Base-by-base conservation (phyloP, 2,888 invertebrate species). In the Luperina testacea region DNA sequence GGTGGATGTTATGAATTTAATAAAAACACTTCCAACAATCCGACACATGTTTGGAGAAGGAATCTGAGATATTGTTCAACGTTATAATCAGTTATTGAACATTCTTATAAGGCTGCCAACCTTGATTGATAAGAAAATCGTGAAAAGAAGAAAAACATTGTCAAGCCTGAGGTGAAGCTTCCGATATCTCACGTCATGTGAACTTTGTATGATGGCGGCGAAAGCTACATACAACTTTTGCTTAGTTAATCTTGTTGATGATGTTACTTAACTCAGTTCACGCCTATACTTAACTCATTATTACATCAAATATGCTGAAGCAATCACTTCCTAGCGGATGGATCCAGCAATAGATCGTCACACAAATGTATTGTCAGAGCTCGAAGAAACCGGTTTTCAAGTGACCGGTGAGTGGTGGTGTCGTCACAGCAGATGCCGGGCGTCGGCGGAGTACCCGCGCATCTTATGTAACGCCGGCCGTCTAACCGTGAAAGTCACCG, bases 401-500 rank as follows among this genome's bases (percentile, higher is more conserved):
- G 91, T 92, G 91, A 82, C 89, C 84, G 86, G 94, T 93, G 93
- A 94, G 94, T 91, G 94, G 90, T 92, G 91, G 93, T 95, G 95
- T 94, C 96, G 95, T 95, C 95, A 95, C 90, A 92, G 94, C 93
- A 94, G 95, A 93, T 93, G 94, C 92, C 90, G 89, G 91, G 90
- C 91, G 91, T 90, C 92, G 92, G 88, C 87, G 88, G 90, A 83
- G 88, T 88, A 85, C 90, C 88, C 92, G 94, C 93, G 90, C 95
- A 95, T 95, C 96, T 96, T 96, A 96, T 95, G 95, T 96, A 96
- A 96, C 93, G 86, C 89, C 95, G 93, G 91, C 95, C 94, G 95
- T 95, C 96, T 96, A 96, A 97, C 96, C 97, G 96, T 97, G 97
- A 97, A 97, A 97, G 97, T 96, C 95, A 93, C 95, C 95, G 95